These are phyloP conservation scores for Minunthozetes semirufus DNA, from an alignment of 2,888 invertebrate genomes.

Conservation along the genomic window DNA sequence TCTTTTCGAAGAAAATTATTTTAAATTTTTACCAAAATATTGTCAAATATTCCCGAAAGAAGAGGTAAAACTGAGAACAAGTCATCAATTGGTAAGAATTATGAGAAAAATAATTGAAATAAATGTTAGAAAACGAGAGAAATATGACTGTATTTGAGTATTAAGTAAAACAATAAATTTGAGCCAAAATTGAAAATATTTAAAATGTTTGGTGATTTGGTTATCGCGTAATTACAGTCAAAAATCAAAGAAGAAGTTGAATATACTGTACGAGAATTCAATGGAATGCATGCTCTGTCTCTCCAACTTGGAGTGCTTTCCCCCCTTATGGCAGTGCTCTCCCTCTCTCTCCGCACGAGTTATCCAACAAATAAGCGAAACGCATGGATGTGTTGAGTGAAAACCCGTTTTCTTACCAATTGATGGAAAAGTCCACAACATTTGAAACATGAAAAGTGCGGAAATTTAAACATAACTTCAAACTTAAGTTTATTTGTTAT, in stretches of 20 bases:
- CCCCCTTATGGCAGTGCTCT: slow-evolving; percentile 33
- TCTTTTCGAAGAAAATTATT: too few species aligned
- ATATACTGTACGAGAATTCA: slow-evolving; percentile 14
- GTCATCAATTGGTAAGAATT: too few species aligned
- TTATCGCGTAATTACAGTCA: slow-evolving; percentile 18
- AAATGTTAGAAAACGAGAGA: too few species aligned
- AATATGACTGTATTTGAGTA: too few species aligned
- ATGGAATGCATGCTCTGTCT: slow-evolving; percentile 23
- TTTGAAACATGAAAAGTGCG: slow-evolving; percentile 22
- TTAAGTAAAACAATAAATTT: too few species aligned
- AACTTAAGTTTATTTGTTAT: not conserved
- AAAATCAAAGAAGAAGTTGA: slow-evolving; percentile 29
- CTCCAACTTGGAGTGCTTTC: slow-evolving; percentile 36
- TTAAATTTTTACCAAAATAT: too few species aligned
- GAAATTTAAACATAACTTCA: slow-evolving; percentile 15
- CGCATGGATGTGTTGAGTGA: slow-evolving; percentile 27
- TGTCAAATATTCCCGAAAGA: too few species aligned
- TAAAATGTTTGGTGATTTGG: slow-evolving; percentile 6
- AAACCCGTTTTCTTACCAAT: slow-evolving; percentile 23
- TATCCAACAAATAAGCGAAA: slow-evolving; percentile 26
- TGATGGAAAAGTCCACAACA: slow-evolving; percentile 25
- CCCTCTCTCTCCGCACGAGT: slow-evolving; percentile 33
- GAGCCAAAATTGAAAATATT: not conserved
- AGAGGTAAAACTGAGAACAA: too few species aligned
- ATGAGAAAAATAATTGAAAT: too few species aligned